Conservation (phyloP, 2,113 vertebrate genomes). For the Mugil cephalus region DNA sequence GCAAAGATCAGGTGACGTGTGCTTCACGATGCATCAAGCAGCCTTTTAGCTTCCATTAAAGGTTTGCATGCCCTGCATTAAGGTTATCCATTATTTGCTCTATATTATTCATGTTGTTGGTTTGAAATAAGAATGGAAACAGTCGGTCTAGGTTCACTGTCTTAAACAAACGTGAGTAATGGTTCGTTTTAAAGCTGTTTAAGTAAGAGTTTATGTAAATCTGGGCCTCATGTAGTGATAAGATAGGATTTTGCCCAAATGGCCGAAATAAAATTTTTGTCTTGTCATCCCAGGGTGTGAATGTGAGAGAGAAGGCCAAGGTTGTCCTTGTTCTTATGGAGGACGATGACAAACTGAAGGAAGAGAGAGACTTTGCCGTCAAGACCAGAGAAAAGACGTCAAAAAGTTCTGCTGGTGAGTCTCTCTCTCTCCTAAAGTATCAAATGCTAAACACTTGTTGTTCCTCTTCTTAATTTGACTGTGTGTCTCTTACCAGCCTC, state of each 20-base stretch:
- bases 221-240: rapidly evolving
- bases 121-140: background rate
- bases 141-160: background rate
- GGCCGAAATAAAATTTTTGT: background rate
- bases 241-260: conserved; percentile 1
- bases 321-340: conserved; percentile 90
- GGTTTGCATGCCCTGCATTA: background rate
- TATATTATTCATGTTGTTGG: background rate
- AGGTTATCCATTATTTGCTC: background rate
- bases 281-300: conserved; percentile 80
- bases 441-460: background rate
- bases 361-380: conserved; percentile 88
- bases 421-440: background rate
- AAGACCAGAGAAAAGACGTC: conserved; percentile 93
- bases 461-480: background rate
- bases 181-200: too few relatives aligned
- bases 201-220: background rate
- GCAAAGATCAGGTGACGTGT: conserved; percentile 89
- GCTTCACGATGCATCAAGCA: rapidly evolving
- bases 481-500: conserved; percentile 62
- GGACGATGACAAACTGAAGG: conserved; percentile 90
- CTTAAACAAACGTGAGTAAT: too few relatives aligned
- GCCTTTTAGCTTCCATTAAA: conserved; percentile 2
- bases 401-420: conserved; percentile 85
- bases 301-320: conserved; percentile 93